A percentile compares a stretch with the other conserved stretches of the same genome.
phyloP scores from a whole-genome alignment of 2,888 invertebrate species.

The Drosophila siamana region DNA sequence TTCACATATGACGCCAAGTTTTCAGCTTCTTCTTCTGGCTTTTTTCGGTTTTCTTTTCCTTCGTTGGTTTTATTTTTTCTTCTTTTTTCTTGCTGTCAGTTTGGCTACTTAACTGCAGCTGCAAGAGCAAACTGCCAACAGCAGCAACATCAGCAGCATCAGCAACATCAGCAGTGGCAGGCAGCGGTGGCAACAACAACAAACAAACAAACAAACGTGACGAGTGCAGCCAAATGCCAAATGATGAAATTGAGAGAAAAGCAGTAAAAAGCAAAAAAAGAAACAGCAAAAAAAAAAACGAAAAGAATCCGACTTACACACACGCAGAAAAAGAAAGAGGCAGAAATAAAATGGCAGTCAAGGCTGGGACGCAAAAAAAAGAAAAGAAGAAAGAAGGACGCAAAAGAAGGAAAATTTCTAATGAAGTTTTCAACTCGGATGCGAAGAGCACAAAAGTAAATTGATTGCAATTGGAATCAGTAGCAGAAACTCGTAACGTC shows the following conservation, averaged over 20 bases:
- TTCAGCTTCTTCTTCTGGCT: slow-evolving; percentile 27
- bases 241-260: slow-evolving; percentile 54
- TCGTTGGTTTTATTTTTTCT: slow-evolving; percentile 20
- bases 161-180: slow-evolving; percentile 24
- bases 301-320: slow-evolving; percentile 17
- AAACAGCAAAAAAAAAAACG: background rate
- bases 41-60: slow-evolving; percentile 1
- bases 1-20: slow-evolving; percentile 79
- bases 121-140: slow-evolving; percentile 38
- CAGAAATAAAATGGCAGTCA: slow-evolving; percentile 57
- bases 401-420: slow-evolving; percentile 67
- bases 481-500: slow-evolving; percentile 81
- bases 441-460: slow-evolving; percentile 77
- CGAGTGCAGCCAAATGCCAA: slow-evolving; percentile 64
- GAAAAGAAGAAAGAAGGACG: too few species aligned
- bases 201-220: slow-evolving; percentile 62
- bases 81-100: slow-evolving; percentile 41
- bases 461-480: slow-evolving; percentile 81
- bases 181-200: slow-evolving; percentile 27
- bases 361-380: slow-evolving; percentile 32
- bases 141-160: slow-evolving; percentile 30
- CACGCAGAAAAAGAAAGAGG: slow-evolving; percentile 29
- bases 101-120: slow-evolving; percentile 76
- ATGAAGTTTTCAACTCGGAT: slow-evolving; percentile 81
- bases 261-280: slow-evolving; percentile 20